Evolutionary conservation across 2,888 invertebrate genomes (phyloP).

Genomic region (Leptopilina myrica): DNA sequence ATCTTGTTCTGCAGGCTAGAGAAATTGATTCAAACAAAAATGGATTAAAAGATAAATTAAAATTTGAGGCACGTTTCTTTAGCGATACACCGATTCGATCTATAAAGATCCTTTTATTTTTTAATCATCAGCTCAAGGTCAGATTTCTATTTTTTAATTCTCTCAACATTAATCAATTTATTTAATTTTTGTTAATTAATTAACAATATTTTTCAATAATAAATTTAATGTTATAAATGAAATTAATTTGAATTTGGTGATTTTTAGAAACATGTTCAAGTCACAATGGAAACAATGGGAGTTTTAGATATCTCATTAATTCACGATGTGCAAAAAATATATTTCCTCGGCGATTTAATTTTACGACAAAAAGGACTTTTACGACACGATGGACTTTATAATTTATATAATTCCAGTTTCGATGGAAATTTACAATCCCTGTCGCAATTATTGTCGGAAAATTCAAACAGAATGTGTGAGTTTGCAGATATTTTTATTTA

Average conservation of each 20-base stretch:
- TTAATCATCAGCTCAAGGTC: conserved; percentile 71
- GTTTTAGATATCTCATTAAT: conserved; percentile 64
- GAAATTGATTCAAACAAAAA: conserved; percentile 70
- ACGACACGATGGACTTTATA: conserved; percentile 62
- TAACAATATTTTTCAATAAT: too few relatives aligned
- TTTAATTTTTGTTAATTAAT: too few relatives aligned
- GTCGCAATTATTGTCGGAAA: conserved; percentile 62
- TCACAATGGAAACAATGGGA: conserved; percentile 67
- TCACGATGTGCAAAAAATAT: conserved; percentile 65
- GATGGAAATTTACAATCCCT: conserved; percentile 62
- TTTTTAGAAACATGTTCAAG: conserved; percentile 66
- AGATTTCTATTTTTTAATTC: conserved; percentile 37
- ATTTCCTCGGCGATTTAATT: conserved; percentile 68
- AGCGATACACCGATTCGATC: conserved; percentile 65
- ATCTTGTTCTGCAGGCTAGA: conserved; percentile 60
- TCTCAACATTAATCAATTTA: not conserved
- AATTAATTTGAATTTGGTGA: conserved; percentile 7
- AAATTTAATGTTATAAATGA: too few relatives aligned
- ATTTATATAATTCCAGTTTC: conserved; percentile 63
- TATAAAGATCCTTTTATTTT: conserved; percentile 68
- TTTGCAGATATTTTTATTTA: not conserved
- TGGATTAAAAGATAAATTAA: conserved; percentile 68
- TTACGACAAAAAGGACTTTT: conserved; percentile 68
- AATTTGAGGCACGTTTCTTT: conserved; percentile 69
- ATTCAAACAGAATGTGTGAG: conserved; percentile 67